Percentiles rank a stretch among this genome's conserved stretches.
These are phyloP conservation scores for Luidia sarsii DNA, from an alignment of 53 echinoderm and acorn worm genomes.

Conservation along the genomic window DNA sequence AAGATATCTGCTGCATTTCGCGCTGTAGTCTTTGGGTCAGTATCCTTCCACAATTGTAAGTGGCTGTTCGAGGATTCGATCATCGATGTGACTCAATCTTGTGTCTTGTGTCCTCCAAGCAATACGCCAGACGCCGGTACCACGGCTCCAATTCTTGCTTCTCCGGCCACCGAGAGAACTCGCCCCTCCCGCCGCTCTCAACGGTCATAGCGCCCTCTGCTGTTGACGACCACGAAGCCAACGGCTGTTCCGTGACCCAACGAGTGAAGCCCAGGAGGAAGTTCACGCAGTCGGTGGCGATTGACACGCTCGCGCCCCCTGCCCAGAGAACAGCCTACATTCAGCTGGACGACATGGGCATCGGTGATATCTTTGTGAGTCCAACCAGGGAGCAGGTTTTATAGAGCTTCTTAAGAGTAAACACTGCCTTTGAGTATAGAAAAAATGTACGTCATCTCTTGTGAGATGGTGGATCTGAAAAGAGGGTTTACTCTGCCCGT, in stretches of 20 bases:
- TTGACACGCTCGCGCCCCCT: background rate
- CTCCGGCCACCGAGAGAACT: background rate
- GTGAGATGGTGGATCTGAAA: no score
- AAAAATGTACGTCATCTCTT: no score
- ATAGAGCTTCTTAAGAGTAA: no score
- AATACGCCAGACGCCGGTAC: background rate
- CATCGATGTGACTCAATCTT: no score
- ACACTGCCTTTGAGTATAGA: no score
- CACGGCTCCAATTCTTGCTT: background rate
- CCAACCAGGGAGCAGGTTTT: no score
- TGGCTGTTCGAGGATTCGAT: no score
- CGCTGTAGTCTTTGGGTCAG: no score
- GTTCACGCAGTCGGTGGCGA: constrained; percentile 8
- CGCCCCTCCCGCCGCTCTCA: constrained; percentile 8
- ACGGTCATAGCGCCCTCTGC: background rate
- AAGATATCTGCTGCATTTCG: no score
- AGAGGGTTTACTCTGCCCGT: no score
- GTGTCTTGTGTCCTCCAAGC: no score
- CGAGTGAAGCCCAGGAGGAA: constrained; percentile 3
- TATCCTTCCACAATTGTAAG: no score
- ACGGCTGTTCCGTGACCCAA: constrained; percentile 9
- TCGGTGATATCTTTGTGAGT: constrained; percentile 77
- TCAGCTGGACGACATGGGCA: constrained; percentile 58
- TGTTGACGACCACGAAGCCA: background rate
- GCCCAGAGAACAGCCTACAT: constrained; percentile 56